These are phyloP conservation scores for Lepidurus couesii DNA, from an alignment of 1,140 invertebrate species.

Conservation along the genomic window DNA sequence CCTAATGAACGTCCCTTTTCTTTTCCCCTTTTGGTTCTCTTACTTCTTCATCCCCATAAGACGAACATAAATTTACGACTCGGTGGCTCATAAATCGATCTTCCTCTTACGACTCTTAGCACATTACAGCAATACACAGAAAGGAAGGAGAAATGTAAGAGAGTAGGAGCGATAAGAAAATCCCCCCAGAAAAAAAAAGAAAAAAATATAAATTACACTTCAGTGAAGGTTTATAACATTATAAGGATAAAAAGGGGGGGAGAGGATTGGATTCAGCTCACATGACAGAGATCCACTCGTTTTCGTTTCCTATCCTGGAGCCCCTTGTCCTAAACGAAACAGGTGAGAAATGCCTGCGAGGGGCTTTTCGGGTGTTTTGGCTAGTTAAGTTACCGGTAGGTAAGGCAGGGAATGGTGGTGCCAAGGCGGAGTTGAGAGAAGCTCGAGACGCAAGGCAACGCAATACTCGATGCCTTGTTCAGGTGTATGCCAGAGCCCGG, in stretches of 20 bases:
- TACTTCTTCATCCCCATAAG: not conserved
- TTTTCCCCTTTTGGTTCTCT: too few species aligned
- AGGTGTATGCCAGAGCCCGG: constrained; percentile 2
- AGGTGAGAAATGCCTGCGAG: not conserved
- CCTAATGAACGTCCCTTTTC: too few species aligned
- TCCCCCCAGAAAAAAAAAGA: too few species aligned
- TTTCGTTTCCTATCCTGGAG: not conserved
- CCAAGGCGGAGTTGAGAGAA: not conserved
- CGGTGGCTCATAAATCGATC: not conserved
- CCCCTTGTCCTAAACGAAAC: not conserved
- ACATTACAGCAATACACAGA: not conserved
- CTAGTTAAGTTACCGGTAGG: not conserved
- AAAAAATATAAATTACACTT: too few species aligned
- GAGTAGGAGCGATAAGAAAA: not conserved
- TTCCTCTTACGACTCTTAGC: not conserved
- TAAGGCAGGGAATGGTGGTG: not conserved
- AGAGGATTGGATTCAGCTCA: not conserved
- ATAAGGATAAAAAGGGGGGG: too few species aligned
- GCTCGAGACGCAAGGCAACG: not conserved
- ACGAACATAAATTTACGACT: not conserved
- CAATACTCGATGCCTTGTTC: not conserved
- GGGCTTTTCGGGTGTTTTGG: not conserved
- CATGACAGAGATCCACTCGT: not conserved
- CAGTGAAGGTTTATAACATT: too few species aligned
- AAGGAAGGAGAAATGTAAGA: not conserved